Base-by-base conservation (phyloP, 2,888 invertebrate species). In the Celastrina argiolus region DNA sequence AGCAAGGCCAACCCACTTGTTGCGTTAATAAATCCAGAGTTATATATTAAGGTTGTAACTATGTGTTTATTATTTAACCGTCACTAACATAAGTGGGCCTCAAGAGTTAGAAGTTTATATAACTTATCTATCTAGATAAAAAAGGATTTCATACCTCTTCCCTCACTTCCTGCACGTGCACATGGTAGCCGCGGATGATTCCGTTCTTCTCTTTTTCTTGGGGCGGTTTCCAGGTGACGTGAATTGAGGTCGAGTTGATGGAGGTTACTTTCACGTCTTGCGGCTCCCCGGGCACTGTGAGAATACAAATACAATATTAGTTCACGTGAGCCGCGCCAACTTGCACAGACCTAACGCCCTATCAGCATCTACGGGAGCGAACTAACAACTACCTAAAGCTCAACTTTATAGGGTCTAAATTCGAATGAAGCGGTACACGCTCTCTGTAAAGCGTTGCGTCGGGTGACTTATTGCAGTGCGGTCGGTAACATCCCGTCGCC, bases 211-310 rank as follows among this genome's bases (percentile, higher is more conserved):
- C 98, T 78, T 97, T 96, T 74, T 96, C 95, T 69, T 94, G 93
- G 0, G 99, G 99, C 7, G 97, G 96, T 80, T 97, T 96, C 99
- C 99, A 99, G 70, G 95, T 94, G 65, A 99, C 97, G 83, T 95
- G 95, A 74, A 99, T 95, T 42, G 98, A 95, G n/a, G 99, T 98
- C 1, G 99, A 99, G 92, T 99, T 99, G 81, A 99, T 93, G 26
- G 97, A 94, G 70, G 93, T 94, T 56, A 96, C 96, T 86, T 95
- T 95, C 71, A 99, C 97, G 79, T 97, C 96, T 87, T 97, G 96
- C 63, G 99, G 99, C 89, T 98, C 97, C 73, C 98, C 98, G 76
- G 99, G 99, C 93, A 99, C 99, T 99, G 94, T 90, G 92, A 92
- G 74, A 73, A 85, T 75, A 84, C 74, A 79, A 70, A 66, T 58